These are phyloP conservation scores for Spisula solida DNA, from an alignment of 2,888 invertebrate genomes.

Conservation along the genomic window DNA sequence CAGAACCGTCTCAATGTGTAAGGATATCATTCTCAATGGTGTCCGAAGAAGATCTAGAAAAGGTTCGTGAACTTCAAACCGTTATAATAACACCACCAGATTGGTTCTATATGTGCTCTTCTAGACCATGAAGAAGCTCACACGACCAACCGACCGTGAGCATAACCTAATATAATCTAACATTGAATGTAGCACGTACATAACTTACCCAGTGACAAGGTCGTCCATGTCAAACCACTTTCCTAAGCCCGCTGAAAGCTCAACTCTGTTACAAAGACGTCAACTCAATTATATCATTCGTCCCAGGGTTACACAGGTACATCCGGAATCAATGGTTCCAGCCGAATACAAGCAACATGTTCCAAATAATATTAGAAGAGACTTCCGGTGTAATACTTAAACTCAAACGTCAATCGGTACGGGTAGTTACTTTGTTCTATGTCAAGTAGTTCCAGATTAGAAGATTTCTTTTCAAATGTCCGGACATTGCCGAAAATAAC, in stretches of 20 bases:
- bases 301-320: too few species aligned
- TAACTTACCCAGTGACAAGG: not conserved
- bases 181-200: not conserved
- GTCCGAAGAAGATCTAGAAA: constrained; percentile 56
- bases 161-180: not conserved
- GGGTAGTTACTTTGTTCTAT: not conserved
- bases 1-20: constrained; percentile 32
- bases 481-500: too few species aligned
- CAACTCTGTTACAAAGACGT: not conserved
- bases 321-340: too few species aligned
- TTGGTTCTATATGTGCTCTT: not conserved
- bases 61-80: constrained; percentile 42
- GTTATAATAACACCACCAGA: not conserved
- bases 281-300: too few species aligned
- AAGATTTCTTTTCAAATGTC: too few species aligned
- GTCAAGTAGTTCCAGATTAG: too few species aligned
- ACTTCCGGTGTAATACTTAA: not conserved
- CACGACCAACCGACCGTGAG: not conserved
- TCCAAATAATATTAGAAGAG: not conserved
- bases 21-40: constrained; percentile 60
- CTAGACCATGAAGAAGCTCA: too few species aligned
- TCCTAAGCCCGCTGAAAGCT: not conserved
- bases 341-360: too few species aligned
- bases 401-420: not conserved
- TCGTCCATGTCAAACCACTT: not conserved